Evolutionary conservation across 2,888 invertebrate species (phyloP), one percentile per base, ranked within the genome.

Genomic region (Mesorhabditis sp.): DNA sequence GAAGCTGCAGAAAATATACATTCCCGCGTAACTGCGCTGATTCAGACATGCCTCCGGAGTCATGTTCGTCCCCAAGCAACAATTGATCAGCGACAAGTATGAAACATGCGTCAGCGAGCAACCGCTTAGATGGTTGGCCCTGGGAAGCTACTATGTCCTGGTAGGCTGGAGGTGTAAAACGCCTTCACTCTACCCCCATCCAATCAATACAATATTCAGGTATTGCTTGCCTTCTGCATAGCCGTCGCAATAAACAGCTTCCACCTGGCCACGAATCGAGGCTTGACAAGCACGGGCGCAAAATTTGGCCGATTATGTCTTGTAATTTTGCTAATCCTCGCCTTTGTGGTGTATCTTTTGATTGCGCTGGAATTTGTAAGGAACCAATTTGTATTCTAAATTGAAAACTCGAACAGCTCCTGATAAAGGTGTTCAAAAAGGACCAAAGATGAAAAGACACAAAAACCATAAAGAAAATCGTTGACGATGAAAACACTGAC

Each of bases 31-130:
- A 50, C 58, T 50, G n/a, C 7, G n/a, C n/a, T 50, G 7, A 13
- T 50, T 10, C 58, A 50, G 58, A 50, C 58, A 50, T n/a, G 58
- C 58, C 58, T 50, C 58, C n/a, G 58, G 58, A 50, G 58, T 50
- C 10, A 50, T 50, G 58, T 50, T 50, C 58, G n/a, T 50, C 58
- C 10, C n/a, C 7, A 50, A 50, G n/a, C 10, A 50, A n/a, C 7
- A 50, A n/a, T 13, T 13, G n/a, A 50, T 50, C 58, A n/a, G 58
- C 58, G 58, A 50, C 2, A 13, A 10, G 2, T 50, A 50, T 50
- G 58, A 50, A 50, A n/a, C 7, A 50, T 50, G 58, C n/a, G 10
- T 13, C 7, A 10, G n/a, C 10, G 10, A 13, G 58, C 58, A 50
- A 50, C 7, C n/a, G 7, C n/a, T 13, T 50, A 10, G 58, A 13